Evolutionary conservation across 2,113 vertebrate species (phyloP).

Genomic region (Castor canadensis): DNA sequence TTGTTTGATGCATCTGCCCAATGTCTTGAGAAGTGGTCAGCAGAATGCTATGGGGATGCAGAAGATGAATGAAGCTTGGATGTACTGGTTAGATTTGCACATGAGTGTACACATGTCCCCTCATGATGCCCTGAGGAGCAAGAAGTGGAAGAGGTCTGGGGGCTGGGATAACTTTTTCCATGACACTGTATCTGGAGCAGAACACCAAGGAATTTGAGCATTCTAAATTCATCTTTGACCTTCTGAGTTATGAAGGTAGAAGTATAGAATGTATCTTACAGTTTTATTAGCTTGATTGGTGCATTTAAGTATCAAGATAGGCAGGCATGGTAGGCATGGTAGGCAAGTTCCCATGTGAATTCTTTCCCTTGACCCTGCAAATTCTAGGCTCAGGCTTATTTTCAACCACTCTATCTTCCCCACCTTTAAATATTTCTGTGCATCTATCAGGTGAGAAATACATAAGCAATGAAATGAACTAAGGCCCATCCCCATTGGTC

Average conservation of each 20-base stretch:
- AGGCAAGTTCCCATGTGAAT: not conserved
- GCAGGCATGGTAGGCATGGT: no score
- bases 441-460: not conserved
- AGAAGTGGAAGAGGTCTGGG: not conserved
- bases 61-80: not conserved
- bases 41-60: not conserved
- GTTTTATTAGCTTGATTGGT: not conserved
- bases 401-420: not conserved
- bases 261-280: not conserved
- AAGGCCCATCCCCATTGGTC: not conserved
- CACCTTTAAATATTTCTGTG: not conserved
- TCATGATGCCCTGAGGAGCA: not conserved
- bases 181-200: not conserved
- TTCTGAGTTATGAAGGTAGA: not conserved
- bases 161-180: not conserved
- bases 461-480: not conserved
- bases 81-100: not conserved
- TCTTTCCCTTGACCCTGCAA: not conserved
- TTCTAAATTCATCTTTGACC: not conserved
- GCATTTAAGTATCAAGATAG: not conserved
- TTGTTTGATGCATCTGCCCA: not conserved
- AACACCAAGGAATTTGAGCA: not conserved
- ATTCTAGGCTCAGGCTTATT: not conserved
- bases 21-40: not conserved
- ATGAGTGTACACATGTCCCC: fast-evolving